A percentile compares a stretch with the other conserved stretches of the same genome.
Evolutionary conservation across 2,113 vertebrate species (phyloP).

Genomic region (Dasyurus viverrinus): DNA sequence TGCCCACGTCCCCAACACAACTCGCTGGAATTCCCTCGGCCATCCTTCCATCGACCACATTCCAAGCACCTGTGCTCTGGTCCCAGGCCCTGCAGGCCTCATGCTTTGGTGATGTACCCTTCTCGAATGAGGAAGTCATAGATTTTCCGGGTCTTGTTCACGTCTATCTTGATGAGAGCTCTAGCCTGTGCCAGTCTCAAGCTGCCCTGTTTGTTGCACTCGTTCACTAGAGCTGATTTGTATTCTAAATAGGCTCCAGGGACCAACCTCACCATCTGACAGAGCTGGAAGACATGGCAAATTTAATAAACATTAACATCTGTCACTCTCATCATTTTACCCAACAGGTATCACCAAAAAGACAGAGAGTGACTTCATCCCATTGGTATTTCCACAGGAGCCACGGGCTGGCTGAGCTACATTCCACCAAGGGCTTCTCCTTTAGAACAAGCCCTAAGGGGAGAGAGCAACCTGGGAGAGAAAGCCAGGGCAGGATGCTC

Average conservation of each 20-base stretch:
- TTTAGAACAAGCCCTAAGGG: conserved; percentile 63
- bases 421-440: conserved; percentile 69
- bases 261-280: conserved; percentile 98
- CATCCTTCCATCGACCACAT: conserved; percentile 67
- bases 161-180: conserved; percentile 99
- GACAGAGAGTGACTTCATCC: conserved; percentile 58
- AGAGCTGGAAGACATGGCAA: conserved; percentile 88
- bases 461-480: conserved; percentile 35
- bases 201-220: conserved; percentile 96
- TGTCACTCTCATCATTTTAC: conserved; percentile 56
- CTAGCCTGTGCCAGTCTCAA: conserved; percentile 96
- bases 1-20: conserved; percentile 64
- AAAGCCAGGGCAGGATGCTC: not conserved
- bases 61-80: conserved; percentile 66
- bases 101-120: conserved; percentile 96
- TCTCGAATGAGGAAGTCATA: conserved; percentile 99
- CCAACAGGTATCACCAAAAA: conserved; percentile 59
- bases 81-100: conserved; percentile 53
- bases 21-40: conserved; percentile 41
- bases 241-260: conserved; percentile 98
- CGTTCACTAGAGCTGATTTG: conserved; percentile 95
- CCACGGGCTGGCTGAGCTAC: conserved; percentile 54
- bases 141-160: conserved; percentile 99
- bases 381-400: conserved; percentile 78
- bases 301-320: conserved; percentile 77